Base-by-base conservation (phyloP, 2,113 vertebrate genomes). In the Grantiella picta region DNA sequence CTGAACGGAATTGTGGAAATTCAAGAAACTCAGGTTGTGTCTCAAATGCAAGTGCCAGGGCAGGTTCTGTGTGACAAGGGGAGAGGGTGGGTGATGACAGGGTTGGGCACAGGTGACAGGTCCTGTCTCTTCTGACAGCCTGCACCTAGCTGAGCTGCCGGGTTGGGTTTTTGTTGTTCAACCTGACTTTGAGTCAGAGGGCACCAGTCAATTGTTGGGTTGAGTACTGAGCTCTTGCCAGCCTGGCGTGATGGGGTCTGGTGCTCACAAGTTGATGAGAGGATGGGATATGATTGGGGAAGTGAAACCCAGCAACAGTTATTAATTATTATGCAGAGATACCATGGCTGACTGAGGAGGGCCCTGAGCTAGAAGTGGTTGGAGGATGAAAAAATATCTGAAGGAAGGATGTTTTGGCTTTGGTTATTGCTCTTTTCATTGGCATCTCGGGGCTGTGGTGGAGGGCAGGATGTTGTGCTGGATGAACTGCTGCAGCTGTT, bases 161-260 rank as follows among this genome's bases (percentile, higher is more conserved):
- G 20, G 8, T 27, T 36, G 23, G 61, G n/a, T 33, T 80, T 5
- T 2, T 35, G 14, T 27, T 42, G 31, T 6, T 3, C 18, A 17
- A 19, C 16, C 17, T 45, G 42, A 8, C 28, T 49, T 36, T 0
- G 1, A 36, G 33, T 52, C 25, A 1, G 3, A 45, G 53, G 36
- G 16, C 54, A 69, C 57, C 54, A 45, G 0, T 45, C 47, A 11
- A 10, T 18, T 1, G 21, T 20, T 73, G 54, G 15, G 15, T 31
- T 69, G 42, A 45, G 42, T 17, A 57, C 24, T 60, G 71, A 63
- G 35, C 33, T 64, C 38, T 54, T 66, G 40, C 11, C 2, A 8
- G 17, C 57, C 47, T 17, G 29, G n/a, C 0, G 0, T 6, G 42
- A 8, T 1, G 12, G 44, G 23, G 4, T 47, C 49, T 79, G 44